These are phyloP conservation scores for Mya arenaria DNA, from an alignment of 1,140 invertebrate species.

Conservation along the genomic window DNA sequence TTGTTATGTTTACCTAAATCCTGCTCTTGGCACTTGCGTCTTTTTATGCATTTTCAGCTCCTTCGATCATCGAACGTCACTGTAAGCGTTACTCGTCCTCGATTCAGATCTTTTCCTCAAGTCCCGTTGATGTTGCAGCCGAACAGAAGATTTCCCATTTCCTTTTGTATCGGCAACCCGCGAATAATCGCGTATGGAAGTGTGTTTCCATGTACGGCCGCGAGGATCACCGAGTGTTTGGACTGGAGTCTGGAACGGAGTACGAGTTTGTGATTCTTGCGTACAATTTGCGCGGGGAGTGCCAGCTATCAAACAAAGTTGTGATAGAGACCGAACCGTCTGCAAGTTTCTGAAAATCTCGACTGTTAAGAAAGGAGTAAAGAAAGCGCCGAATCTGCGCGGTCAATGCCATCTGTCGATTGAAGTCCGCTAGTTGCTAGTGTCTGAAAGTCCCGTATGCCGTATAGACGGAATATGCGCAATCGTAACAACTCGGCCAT, in stretches of 20 bases:
- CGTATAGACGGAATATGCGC: no score
- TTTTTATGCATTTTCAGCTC: slow-evolving; percentile 68
- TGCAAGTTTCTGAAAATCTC: slow-evolving; percentile 37
- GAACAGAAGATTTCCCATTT: slow-evolving; percentile 74
- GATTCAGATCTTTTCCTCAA: slow-evolving; percentile 74
- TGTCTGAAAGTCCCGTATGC: no score
- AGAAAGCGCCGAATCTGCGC: no score
- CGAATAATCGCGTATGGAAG: slow-evolving; percentile 67
- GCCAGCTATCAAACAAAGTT: slow-evolving; percentile 74
- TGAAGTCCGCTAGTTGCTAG: no score
- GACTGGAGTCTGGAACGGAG: slow-evolving; percentile 71
- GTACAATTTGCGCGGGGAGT: slow-evolving; percentile 73
- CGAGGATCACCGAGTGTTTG: slow-evolving; percentile 74
- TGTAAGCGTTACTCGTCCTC: slow-evolving; percentile 72
- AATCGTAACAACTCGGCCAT: no score
- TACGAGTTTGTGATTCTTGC: slow-evolving; percentile 78
- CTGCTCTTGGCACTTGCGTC: no score
- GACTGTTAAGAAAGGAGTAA: no score
- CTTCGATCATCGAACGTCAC: slow-evolving; percentile 69
- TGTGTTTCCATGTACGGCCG: slow-evolving; percentile 70
- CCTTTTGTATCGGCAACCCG: slow-evolving; percentile 66
- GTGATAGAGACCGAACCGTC: slow-evolving; percentile 69
- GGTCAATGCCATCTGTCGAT: no score
- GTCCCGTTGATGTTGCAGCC: slow-evolving; percentile 68
- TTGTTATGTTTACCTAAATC: no score